A percentile compares a stretch with the other conserved stretches of the same genome.
Evolutionary conservation across 2,797 vertebrate genomes (phyloP).

Genomic region (Molossus molossus): DNA sequence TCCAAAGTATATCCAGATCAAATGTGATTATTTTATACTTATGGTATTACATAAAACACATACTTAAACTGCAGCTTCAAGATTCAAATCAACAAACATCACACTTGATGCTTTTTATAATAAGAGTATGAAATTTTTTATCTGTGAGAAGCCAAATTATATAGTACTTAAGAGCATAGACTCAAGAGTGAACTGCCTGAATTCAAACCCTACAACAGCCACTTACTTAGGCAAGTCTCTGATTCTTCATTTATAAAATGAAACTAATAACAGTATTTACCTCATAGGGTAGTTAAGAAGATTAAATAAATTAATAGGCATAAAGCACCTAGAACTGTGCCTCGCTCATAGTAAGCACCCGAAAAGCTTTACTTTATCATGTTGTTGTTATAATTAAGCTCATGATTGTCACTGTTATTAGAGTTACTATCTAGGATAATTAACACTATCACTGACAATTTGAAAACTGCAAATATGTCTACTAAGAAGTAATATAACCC

Average conservation of each 20-base stretch:
- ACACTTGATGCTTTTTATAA: slow-evolving; percentile 32
- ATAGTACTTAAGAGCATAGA: neutral
- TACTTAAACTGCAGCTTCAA: slow-evolving; percentile 30
- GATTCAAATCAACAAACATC: slow-evolving; percentile 47
- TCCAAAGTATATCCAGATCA: slow-evolving; percentile 4
- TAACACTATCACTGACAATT: neutral
- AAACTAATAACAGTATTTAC: neutral
- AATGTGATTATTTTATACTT: slow-evolving; percentile 46
- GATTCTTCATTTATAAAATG: slow-evolving; percentile 61
- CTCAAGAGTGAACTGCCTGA: neutral
- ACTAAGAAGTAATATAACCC: neutral
- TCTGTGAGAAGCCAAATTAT: slow-evolving; percentile 48
- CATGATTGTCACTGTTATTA: neutral
- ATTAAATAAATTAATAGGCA: slow-evolving; percentile 55
- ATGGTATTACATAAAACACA: neutral
- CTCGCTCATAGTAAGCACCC: slow-evolving; percentile 4
- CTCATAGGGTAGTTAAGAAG: neutral
- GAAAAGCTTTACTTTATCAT: neutral
- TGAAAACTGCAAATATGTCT: slow-evolving; percentile 50
- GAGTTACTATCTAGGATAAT: neutral
- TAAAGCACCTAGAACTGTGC: neutral
- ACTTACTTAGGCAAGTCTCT: slow-evolving; percentile 25
- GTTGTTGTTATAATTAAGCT: slow-evolving; percentile 19
- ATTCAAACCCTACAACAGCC: slow-evolving; percentile 22
- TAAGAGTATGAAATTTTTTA: slow-evolving; percentile 21